Base-by-base conservation (phyloP, 92 coral and sea anemone genomes). In the Hydrozoanthus gracilis region DNA sequence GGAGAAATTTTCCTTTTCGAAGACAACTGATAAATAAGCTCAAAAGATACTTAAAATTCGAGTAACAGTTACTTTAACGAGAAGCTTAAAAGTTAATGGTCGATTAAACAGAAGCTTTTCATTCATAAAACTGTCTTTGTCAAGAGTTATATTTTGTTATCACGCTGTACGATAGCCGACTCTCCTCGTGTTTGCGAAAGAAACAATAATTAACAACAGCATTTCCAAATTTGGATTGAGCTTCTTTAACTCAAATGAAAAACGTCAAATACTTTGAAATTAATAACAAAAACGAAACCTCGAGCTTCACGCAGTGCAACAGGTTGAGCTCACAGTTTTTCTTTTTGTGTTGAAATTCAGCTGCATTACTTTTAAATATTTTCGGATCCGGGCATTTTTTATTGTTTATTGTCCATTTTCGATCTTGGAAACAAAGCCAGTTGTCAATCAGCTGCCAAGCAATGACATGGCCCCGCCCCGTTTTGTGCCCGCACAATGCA, bases 401-500 rank as follows among this genome's bases (percentile, higher is more conserved):
- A 64, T 80, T 80, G 75, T 66, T 80, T 17, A 65, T 80, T 80
- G 85, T 79, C 84, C 84, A 79, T 79, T 79, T 79, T 55, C 10
- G 73, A 39, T 68, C 16, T 48, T 80, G 27, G 27, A 80, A 65
- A 80, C 73, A 80, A 80, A 80, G 49, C 73, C 52, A 14, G 11
- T 50, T 80, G 85, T 80, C 85, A 80, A 51, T 80, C 85, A 80
- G 85, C 85, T 80, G 85, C 58, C 85, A 80, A 12, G 58, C 14
- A 70, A 64, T 64, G 74, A 44, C 58, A 80, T 64, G 56, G 69
- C 64, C 60, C 85, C 61, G 61, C 85, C 85, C 85, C 75, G 18
- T 48, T 80, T 80, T 51, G 47, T 62, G 73, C 85, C 85, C 85
- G 85, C 85, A 80, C 85, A 80, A 80, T 80, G 85, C 66, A 80